phyloP scores from a whole-genome alignment of 2,888 invertebrate genomes.

The Athetis lepigone region DNA sequence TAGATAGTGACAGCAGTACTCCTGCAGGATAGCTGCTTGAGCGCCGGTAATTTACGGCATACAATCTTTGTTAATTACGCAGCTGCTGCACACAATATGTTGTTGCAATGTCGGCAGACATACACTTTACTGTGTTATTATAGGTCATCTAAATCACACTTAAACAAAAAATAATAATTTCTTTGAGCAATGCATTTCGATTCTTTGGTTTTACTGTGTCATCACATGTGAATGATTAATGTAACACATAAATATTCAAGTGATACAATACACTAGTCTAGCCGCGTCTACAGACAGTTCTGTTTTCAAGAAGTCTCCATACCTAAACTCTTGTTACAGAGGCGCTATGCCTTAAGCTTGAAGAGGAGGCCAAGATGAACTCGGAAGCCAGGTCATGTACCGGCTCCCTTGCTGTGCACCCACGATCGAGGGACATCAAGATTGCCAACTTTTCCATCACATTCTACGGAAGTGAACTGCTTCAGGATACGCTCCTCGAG shows the following conservation, averaged over 20 bases:
- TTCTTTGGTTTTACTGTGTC: too few species aligned
- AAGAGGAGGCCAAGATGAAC: conserved; percentile 97
- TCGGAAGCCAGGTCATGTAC: conserved; percentile 98
- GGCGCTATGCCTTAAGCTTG: conserved; percentile 95
- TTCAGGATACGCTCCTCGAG: conserved; percentile 98
- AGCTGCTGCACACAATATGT: conserved; percentile 19
- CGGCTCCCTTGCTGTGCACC: conserved; percentile 98
- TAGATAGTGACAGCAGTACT: neutral
- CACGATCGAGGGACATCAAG: conserved; percentile 98
- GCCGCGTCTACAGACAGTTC: too few species aligned
- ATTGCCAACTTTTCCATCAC: conserved; percentile 99
- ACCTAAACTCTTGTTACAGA: conserved; percentile 88
- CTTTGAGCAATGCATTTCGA: neutral
- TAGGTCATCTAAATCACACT: neutral
- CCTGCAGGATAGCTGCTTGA: neutral
- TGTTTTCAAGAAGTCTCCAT: neutral
- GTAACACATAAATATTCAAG: too few species aligned
- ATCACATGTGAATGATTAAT: too few species aligned
- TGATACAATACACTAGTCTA: too few species aligned
- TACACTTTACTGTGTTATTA: neutral
- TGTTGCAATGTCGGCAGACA: conserved; percentile 1
- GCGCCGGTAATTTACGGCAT: neutral
- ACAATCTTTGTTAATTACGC: conserved; percentile 8
- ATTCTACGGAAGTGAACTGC: conserved; percentile 98
- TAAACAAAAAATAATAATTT: conserved; percentile 7